These are phyloP conservation scores for Gadopsis bispinosus DNA, from an alignment of 2,797 vertebrate genomes.

Conservation along the genomic window DNA sequence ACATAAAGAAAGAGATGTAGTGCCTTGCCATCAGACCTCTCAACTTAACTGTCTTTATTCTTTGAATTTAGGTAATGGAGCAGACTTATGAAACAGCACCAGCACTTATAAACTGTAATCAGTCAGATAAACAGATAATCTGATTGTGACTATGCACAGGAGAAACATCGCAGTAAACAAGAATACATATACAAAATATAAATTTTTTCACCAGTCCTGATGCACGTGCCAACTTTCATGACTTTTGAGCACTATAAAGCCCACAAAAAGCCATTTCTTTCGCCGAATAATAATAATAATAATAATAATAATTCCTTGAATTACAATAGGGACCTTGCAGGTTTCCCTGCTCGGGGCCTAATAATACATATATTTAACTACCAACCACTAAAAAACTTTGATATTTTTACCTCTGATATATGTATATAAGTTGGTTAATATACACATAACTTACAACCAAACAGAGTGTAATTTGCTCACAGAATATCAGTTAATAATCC, in stretches of 20 bases:
- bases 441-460: background rate
- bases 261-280: too few relatives aligned
- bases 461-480: background rate
- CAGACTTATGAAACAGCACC: background rate
- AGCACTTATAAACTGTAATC: background rate
- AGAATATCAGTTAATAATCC: too few relatives aligned
- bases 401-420: background rate
- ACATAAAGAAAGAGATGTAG: background rate
- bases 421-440: slow-evolving; percentile 15
- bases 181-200: background rate
- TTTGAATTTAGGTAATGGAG: slow-evolving; percentile 2
- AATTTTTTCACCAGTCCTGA: too few relatives aligned
- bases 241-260: too few relatives aligned
- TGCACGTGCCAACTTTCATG: too few relatives aligned
- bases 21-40: background rate
- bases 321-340: too few relatives aligned
- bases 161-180: background rate
- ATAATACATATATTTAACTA: background rate
- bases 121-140: background rate
- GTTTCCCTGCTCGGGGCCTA: too few relatives aligned
- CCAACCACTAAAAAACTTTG: background rate
- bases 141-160: background rate
- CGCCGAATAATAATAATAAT: too few relatives aligned
- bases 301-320: too few relatives aligned
- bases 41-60: background rate